Base-by-base conservation (phyloP, 2,113 vertebrate genomes). In the Colinus virginianus region DNA sequence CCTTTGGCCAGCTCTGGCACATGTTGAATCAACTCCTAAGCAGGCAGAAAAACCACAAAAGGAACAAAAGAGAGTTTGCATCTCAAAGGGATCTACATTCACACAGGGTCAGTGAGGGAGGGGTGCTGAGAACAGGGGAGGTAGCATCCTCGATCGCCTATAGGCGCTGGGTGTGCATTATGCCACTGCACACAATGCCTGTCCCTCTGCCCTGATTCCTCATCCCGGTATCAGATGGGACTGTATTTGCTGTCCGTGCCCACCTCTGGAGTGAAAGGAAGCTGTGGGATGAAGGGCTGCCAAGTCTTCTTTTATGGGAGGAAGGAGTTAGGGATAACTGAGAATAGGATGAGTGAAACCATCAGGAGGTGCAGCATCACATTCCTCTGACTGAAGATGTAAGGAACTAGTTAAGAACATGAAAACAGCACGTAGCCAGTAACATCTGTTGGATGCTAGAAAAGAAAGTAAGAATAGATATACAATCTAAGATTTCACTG, bases 1-100 rank as follows among this genome's bases (percentile, higher is more conserved):
- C 68, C 30, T 22, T 64, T 64, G 80, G 69, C 84, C 78, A 83
- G 74, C 78, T 66, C 78, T 90, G 80, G 87, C 90, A 88, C 80
- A 64, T 0, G 0, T 62, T 71, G 72, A 71, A 71, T 71, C 53
- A 36, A 10, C 48, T 56, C 1, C 70, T 80, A 66, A 88, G 63
- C 53, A 80, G 74, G 59, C 45, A 77, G 80, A 34, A 90, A 72
- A 72, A 63, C 30, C 48, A 86, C 72, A 59, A 0, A 0, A 25
- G 64, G 77, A 84, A 32, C 32, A 43, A 55, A 64, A 46, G 48
- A 42, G 58, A 5, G 5, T 83, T 72, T 84, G 81, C 59, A 55
- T 74, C 77, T 49, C 0, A 0, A 51, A 69, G 36, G 59, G 78
- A 46, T 51, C 40, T 21, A 48, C 76, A 76, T 34, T 48, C 45